Conservation (phyloP, 2,888 invertebrate species). For the Dinocampus coccinellae region DNA sequence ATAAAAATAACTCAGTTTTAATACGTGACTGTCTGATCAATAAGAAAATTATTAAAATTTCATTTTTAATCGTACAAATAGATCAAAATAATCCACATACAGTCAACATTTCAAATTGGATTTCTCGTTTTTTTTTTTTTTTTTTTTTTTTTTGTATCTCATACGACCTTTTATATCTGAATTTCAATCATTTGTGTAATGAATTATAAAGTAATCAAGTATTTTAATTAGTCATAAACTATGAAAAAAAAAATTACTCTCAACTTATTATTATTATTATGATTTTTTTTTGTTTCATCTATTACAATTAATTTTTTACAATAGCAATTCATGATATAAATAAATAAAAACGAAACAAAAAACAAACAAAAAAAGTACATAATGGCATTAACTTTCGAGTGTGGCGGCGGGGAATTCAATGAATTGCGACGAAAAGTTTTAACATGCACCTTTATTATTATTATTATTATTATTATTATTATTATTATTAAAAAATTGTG, state of each 20-base stretch:
- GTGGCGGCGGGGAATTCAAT: too few relatives aligned
- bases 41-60: slow-evolving; percentile 4
- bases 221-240: neutral
- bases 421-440: too few relatives aligned
- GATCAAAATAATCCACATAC: neutral
- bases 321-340: neutral
- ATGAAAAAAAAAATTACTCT: neutral
- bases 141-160: too few relatives aligned
- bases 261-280: too few relatives aligned
- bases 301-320: neutral
- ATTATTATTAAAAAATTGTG: too few relatives aligned
- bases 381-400: too few relatives aligned
- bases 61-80: neutral
- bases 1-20: too few relatives aligned
- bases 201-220: slow-evolving; percentile 10
- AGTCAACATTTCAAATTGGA: neutral
- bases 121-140: neutral
- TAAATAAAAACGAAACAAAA: too few relatives aligned
- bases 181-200: neutral
- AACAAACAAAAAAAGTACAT: neutral
- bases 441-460: too few relatives aligned
- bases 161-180: too few relatives aligned
- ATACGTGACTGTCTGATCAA: neutral
- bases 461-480: too few relatives aligned
- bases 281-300: too few relatives aligned